Conservation (phyloP, 2,113 vertebrate genomes). For the Capreolus pygargus region DNA sequence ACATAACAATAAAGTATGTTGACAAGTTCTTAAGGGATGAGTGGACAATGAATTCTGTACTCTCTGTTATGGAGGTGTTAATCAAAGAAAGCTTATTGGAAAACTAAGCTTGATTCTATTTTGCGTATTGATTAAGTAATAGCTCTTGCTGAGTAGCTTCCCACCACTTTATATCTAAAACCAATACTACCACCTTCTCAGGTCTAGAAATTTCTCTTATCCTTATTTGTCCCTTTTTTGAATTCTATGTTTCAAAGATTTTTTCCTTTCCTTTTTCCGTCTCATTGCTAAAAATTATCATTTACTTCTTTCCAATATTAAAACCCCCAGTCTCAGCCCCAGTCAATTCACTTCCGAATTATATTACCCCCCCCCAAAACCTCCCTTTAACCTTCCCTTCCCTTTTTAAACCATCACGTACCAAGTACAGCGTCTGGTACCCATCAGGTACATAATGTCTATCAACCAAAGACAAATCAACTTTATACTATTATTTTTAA, state of each 20-base stretch:
- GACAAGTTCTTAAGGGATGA: background rate
- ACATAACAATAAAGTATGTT: background rate
- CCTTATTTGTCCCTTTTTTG: background rate
- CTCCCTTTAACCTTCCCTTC: background rate
- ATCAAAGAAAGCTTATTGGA: background rate
- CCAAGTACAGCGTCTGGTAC: background rate
- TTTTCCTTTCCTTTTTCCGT: background rate
- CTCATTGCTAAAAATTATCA: background rate
- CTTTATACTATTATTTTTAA: background rate
- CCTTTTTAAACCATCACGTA: background rate
- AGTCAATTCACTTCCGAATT: background rate
- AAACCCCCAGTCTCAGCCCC: background rate
- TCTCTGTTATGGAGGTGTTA: background rate
- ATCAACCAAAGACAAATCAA: background rate
- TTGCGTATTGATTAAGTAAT: slow-evolving; percentile 19
- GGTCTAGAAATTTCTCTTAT: background rate
- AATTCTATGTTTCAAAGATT: background rate
- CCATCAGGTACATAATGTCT: background rate
- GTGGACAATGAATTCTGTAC: background rate
- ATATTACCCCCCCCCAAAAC: background rate
- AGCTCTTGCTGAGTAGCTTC: background rate
- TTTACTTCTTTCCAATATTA: background rate
- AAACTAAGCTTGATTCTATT: slow-evolving; percentile 2
- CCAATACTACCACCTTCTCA: background rate
- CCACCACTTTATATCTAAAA: background rate